Base-by-base conservation (phyloP, 2,888 invertebrate genomes). In the Hyposoter didymator region DNA sequence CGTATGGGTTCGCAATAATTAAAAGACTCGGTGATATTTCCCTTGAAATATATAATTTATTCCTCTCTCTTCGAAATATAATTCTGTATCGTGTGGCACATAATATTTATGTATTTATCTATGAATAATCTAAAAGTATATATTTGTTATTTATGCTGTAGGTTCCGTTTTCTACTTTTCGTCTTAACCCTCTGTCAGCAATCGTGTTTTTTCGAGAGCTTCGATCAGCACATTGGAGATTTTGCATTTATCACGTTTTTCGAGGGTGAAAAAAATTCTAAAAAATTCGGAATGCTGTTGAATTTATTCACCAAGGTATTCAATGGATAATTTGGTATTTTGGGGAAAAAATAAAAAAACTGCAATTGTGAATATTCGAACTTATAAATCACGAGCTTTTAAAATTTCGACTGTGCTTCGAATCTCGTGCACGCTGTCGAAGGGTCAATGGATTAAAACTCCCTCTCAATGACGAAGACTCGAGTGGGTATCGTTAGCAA, bases 81-180 rank as follows among this genome's bases (percentile, higher is more conserved):
- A 79, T 87, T 80, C 82, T 85, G 59, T 82, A 81, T 80, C 82
- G 82, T 88, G 87, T 83, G 64, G 64, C 88, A 89, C 83, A 88
- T 88, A 85, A 86, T 83, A 84, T 82, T 84, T 73, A 84, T 84
- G 79, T 67, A 88, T 72, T 39, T 90, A 87, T 88, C 84, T 88
- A 88, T 89, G 89, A 76, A 78, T 90, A 85, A 73, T 88, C 89
- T 85, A 87, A 88, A 88, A 87, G 82, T 92, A 89, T 88, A 82
- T 89, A 82, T 87, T 75, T 67, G 80, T 74, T 85, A 83, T 89
- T 86, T 85, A 83, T 39, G 39, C 64, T 83, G 49, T 84, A 80
- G 85, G 17, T 82, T 75, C 59, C 62, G 80, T 14, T 55, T 17
- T 39, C 12, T 73, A 22, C 4, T 14, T 43, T 74, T 74, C 47